Base-by-base conservation (phyloP, 2,797 vertebrate genomes). In the Lithobates pipiens region DNA sequence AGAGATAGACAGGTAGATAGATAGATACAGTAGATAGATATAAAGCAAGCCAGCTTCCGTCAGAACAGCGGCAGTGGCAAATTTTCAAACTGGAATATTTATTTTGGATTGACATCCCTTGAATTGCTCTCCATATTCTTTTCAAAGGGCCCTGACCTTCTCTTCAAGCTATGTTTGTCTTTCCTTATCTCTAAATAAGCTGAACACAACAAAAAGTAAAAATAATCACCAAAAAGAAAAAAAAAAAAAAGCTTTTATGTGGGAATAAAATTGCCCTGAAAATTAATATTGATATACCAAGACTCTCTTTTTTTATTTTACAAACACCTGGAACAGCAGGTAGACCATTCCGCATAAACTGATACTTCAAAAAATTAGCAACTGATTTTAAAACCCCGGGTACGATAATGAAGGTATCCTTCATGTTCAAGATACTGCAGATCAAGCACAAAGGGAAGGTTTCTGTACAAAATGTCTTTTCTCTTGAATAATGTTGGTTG, bases 401-500 rank as follows among this genome's bases (percentile, higher is more conserved):
- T 73, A 63, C 50, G 57, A 70, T 73, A 73, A 82, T 82, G 80
- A 82, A 65, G 75, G 75, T 68, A 88, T 61, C 87, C 85, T 85
- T 87, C 85, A 77, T 70, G 57, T 1, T 4, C 68, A 46, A 86
- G 81, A 44, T 9, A 85, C 89, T 90, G 77, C 3, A 23, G 18
- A 88, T 83, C 88, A 90, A 89, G 88, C 72, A n/a, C 65, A 86
- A 90, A 81, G 84, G 88, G 86, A 89, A 89, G 57, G 83, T 76
- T 83, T 89, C 29, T 4, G 18, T 86, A 91, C 88, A 85, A 92
- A 91, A 92, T 39, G 77, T 80, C 72, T 84, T 77, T 87, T 89
- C 88, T 86, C 88, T 57, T 80, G 71, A 75, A 77, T 44, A 82
- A 87, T 76, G 65, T 79, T 79, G 54, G 39, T 75, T 77, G 57